Evolutionary conservation across 2,888 invertebrate genomes (phyloP).

Genomic region (Lepetodrilus schrolli): DNA sequence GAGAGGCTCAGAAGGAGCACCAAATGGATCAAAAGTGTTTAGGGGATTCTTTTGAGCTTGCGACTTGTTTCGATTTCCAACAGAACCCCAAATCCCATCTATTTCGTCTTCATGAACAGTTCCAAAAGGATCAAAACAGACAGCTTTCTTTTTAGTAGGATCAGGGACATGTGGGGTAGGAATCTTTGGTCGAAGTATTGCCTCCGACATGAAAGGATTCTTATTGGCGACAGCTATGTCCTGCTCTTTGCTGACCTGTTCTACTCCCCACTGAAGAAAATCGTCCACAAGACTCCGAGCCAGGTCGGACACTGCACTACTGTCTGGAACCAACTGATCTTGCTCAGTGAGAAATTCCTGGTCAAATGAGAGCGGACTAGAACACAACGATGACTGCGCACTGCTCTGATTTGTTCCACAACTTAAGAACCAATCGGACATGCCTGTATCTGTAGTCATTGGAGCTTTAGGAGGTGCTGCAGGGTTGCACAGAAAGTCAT

Average conservation of each 20-base stretch:
- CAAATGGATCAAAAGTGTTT: slow-evolving; percentile 35
- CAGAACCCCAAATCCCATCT: slow-evolving; percentile 32
- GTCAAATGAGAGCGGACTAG: slow-evolving; percentile 58
- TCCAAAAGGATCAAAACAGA: slow-evolving; percentile 33
- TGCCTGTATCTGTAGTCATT: slow-evolving; percentile 28
- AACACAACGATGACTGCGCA: slow-evolving; percentile 54
- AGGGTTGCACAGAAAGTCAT: slow-evolving; percentile 48
- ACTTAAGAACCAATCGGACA: slow-evolving; percentile 43
- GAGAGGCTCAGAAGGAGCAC: slow-evolving; percentile 12
- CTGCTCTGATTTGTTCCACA: slow-evolving; percentile 46
- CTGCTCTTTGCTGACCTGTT: slow-evolving; percentile 31
- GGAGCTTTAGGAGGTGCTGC: slow-evolving; percentile 30
- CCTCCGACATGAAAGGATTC: slow-evolving; percentile 44
- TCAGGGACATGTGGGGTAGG: neutral
- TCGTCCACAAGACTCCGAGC: slow-evolving; percentile 61
- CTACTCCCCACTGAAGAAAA: slow-evolving; percentile 55
- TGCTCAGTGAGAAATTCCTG: slow-evolving; percentile 43
- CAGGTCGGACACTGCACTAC: slow-evolving; percentile 48
- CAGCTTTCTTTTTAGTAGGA: slow-evolving; percentile 1
- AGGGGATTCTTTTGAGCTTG: neutral
- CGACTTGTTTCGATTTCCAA: slow-evolving; percentile 10
- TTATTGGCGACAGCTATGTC: slow-evolving; percentile 30
- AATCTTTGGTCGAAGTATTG: slow-evolving; percentile 18
- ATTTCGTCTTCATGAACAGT: slow-evolving; percentile 11
- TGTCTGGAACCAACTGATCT: slow-evolving; percentile 41